Conservation (phyloP, 1,140 invertebrate species). For the Orius laevigatus region DNA sequence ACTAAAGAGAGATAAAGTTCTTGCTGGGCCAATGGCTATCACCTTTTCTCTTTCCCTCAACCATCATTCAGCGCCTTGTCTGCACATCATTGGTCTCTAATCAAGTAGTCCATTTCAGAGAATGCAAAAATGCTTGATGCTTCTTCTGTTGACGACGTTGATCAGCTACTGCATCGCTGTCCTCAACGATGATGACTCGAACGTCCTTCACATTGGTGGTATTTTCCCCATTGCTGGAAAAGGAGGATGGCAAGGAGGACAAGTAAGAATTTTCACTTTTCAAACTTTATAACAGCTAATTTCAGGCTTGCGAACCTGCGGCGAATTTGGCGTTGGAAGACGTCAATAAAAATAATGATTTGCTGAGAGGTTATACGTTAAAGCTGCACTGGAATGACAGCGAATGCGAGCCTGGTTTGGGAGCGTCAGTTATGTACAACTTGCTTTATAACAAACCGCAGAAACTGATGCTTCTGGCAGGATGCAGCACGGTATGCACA, state of each 20-base stretch:
- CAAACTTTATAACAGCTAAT: neutral
- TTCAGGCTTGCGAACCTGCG: slow-evolving; percentile 77
- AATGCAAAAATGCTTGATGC: neutral
- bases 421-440: slow-evolving; percentile 96
- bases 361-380: slow-evolving; percentile 82
- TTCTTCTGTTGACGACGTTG: neutral
- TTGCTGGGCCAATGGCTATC: no score
- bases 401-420: slow-evolving; percentile 96
- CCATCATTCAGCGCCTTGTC: no score
- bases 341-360: slow-evolving; percentile 77
- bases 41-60: no score
- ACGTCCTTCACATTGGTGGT: slow-evolving; percentile 86
- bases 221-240: slow-evolving; percentile 92
- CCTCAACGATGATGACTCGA: slow-evolving; percentile 29
- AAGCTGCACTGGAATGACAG: slow-evolving; percentile 92
- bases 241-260: slow-evolving; percentile 89
- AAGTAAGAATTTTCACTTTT: slow-evolving; percentile 31
- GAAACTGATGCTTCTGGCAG: slow-evolving; percentile 89
- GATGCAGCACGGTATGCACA: slow-evolving; percentile 98
- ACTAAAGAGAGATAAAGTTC: no score
- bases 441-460: slow-evolving; percentile 89
- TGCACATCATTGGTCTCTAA: no score
- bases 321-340: slow-evolving; percentile 88
- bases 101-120: no score
- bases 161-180: neutral